These are phyloP conservation scores for Bubo blakistoni DNA, from an alignment of 2,113 vertebrate genomes.

Conservation along the genomic window DNA sequence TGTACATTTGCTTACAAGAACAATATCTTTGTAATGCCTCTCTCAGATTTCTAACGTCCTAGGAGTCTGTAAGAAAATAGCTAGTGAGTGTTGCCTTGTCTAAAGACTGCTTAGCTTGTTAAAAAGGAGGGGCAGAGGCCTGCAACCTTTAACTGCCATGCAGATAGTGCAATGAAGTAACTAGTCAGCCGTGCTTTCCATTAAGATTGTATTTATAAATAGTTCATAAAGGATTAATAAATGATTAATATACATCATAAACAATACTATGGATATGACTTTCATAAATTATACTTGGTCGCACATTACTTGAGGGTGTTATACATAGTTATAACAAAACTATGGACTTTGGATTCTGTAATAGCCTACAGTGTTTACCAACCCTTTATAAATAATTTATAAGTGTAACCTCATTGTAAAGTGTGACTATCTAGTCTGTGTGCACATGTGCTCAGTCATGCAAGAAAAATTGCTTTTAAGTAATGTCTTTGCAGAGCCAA, in stretches of 20 bases:
- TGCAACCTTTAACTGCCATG: not conserved
- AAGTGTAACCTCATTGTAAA: slow-evolving; percentile 38
- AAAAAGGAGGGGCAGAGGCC: not conserved
- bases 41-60: not conserved
- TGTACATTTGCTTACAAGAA: not conserved
- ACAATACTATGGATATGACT: not conserved
- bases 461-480: slow-evolving; percentile 35
- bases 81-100: not conserved
- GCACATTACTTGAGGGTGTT: slow-evolving; percentile 22
- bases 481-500: slow-evolving; percentile 15
- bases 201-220: slow-evolving; percentile 25
- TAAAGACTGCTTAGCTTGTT: not conserved
- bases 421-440: slow-evolving; percentile 21
- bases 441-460: slow-evolving; percentile 15
- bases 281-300: slow-evolving; percentile 17
- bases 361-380: slow-evolving; percentile 20
- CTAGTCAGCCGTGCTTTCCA: not conserved
- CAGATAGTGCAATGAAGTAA: not conserved
- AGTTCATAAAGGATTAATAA: slow-evolving; percentile 43
- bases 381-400: slow-evolving; percentile 21
- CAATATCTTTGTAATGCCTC: not conserved
- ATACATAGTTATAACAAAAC: not conserved
- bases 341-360: slow-evolving; percentile 16
- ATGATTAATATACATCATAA: slow-evolving; percentile 58
- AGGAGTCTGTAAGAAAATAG: not conserved